These are phyloP conservation scores for Plebejus argus DNA, from an alignment of 2,888 invertebrate genomes.

Conservation along the genomic window DNA sequence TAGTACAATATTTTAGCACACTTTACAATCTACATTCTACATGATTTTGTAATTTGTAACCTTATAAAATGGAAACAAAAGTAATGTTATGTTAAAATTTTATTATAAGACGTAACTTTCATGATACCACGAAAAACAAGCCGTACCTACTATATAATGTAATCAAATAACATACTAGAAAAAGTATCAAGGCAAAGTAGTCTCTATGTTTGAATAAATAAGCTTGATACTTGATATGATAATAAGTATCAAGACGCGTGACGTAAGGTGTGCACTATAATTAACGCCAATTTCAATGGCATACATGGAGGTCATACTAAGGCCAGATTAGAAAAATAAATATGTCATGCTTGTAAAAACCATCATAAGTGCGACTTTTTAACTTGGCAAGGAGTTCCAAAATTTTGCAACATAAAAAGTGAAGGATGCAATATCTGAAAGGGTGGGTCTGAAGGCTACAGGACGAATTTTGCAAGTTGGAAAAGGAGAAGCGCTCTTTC, in stretches of 20 bases:
- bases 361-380: no score
- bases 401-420: no score
- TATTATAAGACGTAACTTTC: background rate
- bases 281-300: conserved; percentile 22
- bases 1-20: no score
- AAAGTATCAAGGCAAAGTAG: background rate
- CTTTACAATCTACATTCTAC: no score
- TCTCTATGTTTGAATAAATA: background rate
- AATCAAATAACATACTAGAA: background rate
- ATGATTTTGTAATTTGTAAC: no score
- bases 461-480: no score
- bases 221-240: conserved; percentile 8
- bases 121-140: background rate
- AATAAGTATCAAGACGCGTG: conserved; percentile 14
- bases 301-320: background rate
- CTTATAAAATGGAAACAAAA: background rate
- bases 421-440: no score
- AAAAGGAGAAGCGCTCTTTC: no score
- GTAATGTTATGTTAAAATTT: background rate
- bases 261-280: conserved; percentile 22
- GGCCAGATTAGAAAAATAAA: background rate
- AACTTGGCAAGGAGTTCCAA: no score
- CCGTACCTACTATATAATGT: background rate
- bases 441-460: no score
- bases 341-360: background rate